These are phyloP conservation scores for Ochropleura plecta DNA, from an alignment of 2,888 invertebrate genomes.

Conservation along the genomic window DNA sequence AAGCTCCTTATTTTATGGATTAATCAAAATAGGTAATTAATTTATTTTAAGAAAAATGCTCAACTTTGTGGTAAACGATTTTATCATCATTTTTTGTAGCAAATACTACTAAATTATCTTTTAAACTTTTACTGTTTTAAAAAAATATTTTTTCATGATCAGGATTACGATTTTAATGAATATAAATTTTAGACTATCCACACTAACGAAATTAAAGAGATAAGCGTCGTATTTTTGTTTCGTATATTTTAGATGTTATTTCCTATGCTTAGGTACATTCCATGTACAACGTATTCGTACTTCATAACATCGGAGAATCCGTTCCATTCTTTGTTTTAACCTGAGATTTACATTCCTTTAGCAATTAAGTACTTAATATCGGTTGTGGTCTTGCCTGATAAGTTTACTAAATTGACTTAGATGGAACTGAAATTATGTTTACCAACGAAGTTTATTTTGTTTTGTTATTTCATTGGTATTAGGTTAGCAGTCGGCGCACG, in stretches of 20 bases:
- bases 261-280: conserved; percentile 63
- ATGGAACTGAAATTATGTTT: conserved; percentile 89
- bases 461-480: conserved; percentile 84
- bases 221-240: conserved; percentile 46
- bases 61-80: conserved; percentile 71
- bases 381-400: conserved; percentile 92
- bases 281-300: conserved; percentile 71
- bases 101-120: conserved; percentile 52
- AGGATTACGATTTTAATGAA: conserved; percentile 36
- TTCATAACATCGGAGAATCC: conserved; percentile 76
- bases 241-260: conserved; percentile 70
- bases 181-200: conserved; percentile 21
- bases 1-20: conserved; percentile 56
- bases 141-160: conserved; percentile 26
- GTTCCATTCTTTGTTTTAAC: conserved; percentile 78
- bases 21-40: conserved; percentile 62
- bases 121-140: conserved; percentile 25
- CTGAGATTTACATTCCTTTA: conserved; percentile 89
- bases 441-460: conserved; percentile 89
- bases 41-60: conserved; percentile 72
- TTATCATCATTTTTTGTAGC: conserved; percentile 66
- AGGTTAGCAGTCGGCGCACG: conserved; percentile 72
- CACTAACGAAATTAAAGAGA: conserved; percentile 49
- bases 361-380: conserved; percentile 90
- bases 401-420: conserved; percentile 88